Base-by-base conservation (phyloP, 2,113 vertebrate genomes). In the Salminus brasiliensis region DNA sequence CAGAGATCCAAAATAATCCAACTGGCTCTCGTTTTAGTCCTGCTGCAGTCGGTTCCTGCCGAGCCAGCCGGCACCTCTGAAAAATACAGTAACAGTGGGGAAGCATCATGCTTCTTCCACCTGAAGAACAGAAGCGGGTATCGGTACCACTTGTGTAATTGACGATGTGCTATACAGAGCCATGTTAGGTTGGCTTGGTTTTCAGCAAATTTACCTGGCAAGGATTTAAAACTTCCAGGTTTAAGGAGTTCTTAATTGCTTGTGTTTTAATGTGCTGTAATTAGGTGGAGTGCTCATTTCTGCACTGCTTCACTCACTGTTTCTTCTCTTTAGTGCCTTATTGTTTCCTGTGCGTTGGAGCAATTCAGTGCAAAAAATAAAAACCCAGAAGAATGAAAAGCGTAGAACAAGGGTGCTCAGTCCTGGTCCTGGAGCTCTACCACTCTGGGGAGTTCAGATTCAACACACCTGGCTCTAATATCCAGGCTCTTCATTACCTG, bases 1-100 rank as follows among this genome's bases (percentile, higher is more conserved):
- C 36, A 47, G 78, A 34, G 71, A 57, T 72, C 59, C 41, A 57
- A 49, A 66, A 53, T 12, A 23, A 47, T 27, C 55, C 57, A 7
- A 78, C 36, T 74, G 70, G 62, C 79, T 78, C 69, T 70, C 76
- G 73, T 82, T 85, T 67, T 29, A 77, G 60, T 55, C 34, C 15
- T 76, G 52, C 65, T 85, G 55, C 78, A 52, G 59, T 62, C 30
- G 66, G 30, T 72, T 76, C 79, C 72, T 72, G 25, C 68, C 11
- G 36, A 72, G 59, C 71, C 21, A 27, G 53, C 18, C 4, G 39
- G 32, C 18, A 34, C 39, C 27, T 47, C 34, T 75, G 13, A 59
- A 23, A 45, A 75, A 39, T 75, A 15, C 30, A 18, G 21, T 69
- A 21, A n/a, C 59, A 62, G 39, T 2, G 13, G 34, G 13, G 52